phyloP scores from a whole-genome alignment of 2,888 invertebrate genomes.

The Camptogramma bilineatum region DNA sequence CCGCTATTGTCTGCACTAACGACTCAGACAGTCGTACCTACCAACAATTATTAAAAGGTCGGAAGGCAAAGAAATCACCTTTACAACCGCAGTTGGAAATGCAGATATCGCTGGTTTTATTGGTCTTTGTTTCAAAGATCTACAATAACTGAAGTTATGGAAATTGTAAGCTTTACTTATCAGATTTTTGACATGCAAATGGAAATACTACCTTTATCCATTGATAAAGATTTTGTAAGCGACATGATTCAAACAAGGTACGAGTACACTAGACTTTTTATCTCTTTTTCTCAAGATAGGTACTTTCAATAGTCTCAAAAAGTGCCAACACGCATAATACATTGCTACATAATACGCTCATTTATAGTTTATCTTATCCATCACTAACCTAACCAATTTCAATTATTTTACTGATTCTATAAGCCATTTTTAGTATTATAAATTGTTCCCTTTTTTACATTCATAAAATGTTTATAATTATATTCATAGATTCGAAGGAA shows the following conservation, averaged over 20 bases:
- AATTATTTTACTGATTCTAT: too few species aligned
- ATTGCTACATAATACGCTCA: neutral
- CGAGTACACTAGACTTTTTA: too few species aligned
- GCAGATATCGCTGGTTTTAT: constrained; percentile 31
- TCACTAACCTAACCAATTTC: too few species aligned
- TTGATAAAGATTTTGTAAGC: neutral
- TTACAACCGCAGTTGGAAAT: constrained; percentile 26
- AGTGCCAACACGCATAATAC: too few species aligned
- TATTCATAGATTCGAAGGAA: neutral
- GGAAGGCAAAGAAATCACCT: constrained; percentile 38
- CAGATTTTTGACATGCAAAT: constrained; percentile 1
- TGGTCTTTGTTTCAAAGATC: constrained; percentile 6
- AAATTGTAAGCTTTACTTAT: constrained; percentile 1
- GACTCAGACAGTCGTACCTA: constrained; percentile 18
- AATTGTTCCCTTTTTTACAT: too few species aligned
- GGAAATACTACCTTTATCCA: neutral
- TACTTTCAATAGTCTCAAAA: too few species aligned
- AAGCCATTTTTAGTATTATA: too few species aligned
- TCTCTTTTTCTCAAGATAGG: too few species aligned
- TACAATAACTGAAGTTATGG: neutral
- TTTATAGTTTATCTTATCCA: too few species aligned
- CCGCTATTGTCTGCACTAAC: constrained; percentile 42
- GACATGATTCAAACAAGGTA: too few species aligned
- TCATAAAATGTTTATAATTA: too few species aligned
- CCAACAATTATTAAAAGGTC: constrained; percentile 29